Evolutionary conservation across 2,113 vertebrate species (phyloP).

Genomic region (Eurystomus gularis): DNA sequence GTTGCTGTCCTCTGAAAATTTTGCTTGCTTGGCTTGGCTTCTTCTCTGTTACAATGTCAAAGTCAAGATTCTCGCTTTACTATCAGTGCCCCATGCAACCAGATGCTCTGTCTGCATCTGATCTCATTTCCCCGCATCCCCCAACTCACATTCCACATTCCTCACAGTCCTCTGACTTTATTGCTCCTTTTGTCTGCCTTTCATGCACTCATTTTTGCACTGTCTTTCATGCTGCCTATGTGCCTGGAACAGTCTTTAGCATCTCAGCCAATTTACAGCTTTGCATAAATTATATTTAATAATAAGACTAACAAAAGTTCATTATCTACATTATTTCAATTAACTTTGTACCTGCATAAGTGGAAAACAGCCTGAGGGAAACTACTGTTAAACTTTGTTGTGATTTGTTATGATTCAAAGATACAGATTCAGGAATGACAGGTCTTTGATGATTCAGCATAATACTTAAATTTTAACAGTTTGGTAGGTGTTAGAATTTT

Average conservation of each 20-base stretch:
- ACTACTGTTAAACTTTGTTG: slow-evolving; percentile 41
- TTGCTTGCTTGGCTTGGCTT: background rate
- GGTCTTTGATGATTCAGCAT: background rate
- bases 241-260: slow-evolving; percentile 69
- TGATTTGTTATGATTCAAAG: slow-evolving; percentile 52
- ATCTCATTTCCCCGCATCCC: slow-evolving; percentile 18
- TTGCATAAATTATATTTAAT: slow-evolving; percentile 73
- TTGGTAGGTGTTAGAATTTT: background rate
- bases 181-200: slow-evolving; percentile 68
- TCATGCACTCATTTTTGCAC: slow-evolving; percentile 67
- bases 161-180: slow-evolving; percentile 68
- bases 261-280: slow-evolving; percentile 68
- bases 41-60: background rate
- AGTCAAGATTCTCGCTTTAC: slow-evolving; percentile 27
- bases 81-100: background rate
- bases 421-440: background rate
- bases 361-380: slow-evolving; percentile 34
- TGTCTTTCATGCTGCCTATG: slow-evolving; percentile 70
- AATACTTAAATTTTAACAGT: background rate
- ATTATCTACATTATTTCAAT: slow-evolving; percentile 69
- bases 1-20: background rate
- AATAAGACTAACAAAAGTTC: slow-evolving; percentile 69
- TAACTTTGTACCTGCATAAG: slow-evolving; percentile 61
- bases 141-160: slow-evolving; percentile 64
- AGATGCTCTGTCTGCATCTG: slow-evolving; percentile 13